These are phyloP conservation scores for Geodia barretti DNA, from an alignment of 37 sponge, comb jelly and placozoan genomes.

Conservation along the genomic window DNA sequence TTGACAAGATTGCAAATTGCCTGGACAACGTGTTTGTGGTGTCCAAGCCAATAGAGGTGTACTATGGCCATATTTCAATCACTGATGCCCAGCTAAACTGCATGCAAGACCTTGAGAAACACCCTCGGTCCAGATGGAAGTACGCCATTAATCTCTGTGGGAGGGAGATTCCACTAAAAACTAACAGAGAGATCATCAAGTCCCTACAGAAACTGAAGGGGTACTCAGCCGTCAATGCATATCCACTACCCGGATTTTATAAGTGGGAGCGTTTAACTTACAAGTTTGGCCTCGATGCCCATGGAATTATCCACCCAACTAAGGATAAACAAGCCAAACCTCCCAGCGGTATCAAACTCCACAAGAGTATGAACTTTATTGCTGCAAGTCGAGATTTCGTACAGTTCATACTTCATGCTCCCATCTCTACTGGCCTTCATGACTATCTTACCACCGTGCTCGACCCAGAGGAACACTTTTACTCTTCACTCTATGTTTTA, in stretches of 20 bases:
- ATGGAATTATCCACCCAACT: not conserved
- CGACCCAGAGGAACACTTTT: slow-evolving; percentile 37
- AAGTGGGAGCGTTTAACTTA: not conserved
- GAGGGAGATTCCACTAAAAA: slow-evolving; percentile 49
- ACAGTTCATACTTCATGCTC: not conserved
- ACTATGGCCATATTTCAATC: slow-evolving; percentile 3
- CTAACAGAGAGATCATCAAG: slow-evolving; percentile 57
- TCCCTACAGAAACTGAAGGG: slow-evolving; percentile 21
- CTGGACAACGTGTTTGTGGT: slow-evolving; percentile 23
- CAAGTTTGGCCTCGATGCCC: not conserved
- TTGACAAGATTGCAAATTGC: slow-evolving; percentile 16
- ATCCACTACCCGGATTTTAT: not conserved
- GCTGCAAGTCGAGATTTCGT: not conserved
- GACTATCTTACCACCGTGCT: not conserved
- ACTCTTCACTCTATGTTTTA: slow-evolving; percentile 23
- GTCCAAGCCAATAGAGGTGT: slow-evolving; percentile 6
- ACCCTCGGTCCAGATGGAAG: slow-evolving; percentile 27
- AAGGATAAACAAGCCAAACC: not conserved
- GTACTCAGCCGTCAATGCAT: not conserved
- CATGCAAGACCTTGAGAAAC: slow-evolving; percentile 13
- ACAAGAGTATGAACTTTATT: slow-evolving; percentile 18
- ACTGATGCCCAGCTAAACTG: slow-evolving; percentile 38
- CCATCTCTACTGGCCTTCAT: not conserved
- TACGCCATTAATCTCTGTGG: slow-evolving; percentile 66
- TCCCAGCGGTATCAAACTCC: not conserved